Evolutionary conservation across 2,888 invertebrate genomes (phyloP).

Genomic region (Drosophila meridionalis): DNA sequence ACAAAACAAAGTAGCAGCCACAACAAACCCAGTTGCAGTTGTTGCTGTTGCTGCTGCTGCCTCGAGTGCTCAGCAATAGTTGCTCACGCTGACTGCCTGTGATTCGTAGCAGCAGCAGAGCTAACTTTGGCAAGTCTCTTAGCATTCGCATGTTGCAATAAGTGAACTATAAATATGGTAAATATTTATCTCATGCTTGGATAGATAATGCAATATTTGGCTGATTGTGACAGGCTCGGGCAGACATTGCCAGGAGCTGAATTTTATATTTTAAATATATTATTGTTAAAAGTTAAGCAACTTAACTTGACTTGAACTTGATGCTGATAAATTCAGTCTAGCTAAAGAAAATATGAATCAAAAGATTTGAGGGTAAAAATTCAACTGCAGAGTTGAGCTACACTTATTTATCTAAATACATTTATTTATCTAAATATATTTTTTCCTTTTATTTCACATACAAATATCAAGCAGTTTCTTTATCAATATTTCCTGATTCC

Average conservation of each 20-base stretch:
- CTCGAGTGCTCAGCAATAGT: constrained; percentile 2
- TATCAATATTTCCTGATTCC: background rate
- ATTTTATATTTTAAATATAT: background rate
- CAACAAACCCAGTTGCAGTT: constrained; percentile 10
- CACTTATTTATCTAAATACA: background rate
- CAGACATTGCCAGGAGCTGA: too few relatives aligned
- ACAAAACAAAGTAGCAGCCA: constrained; percentile 47
- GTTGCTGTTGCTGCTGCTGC: background rate
- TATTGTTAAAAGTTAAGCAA: background rate
- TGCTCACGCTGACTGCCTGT: background rate
- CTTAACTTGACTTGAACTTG: too few relatives aligned
- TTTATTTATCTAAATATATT: background rate
- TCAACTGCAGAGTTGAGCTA: background rate
- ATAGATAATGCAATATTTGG: background rate
- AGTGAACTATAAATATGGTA: background rate
- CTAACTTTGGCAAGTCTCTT: background rate
- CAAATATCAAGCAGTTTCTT: background rate
- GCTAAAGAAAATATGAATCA: too few relatives aligned
- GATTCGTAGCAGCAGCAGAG: background rate
- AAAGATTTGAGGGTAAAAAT: background rate
- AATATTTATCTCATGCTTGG: background rate
- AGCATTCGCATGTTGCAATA: background rate
- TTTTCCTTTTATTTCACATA: background rate
- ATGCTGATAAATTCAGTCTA: too few relatives aligned
- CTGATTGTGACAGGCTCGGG: background rate